Evolutionary conservation across 2,888 invertebrate species (phyloP).

Genomic region (Dynastes tityus): DNA sequence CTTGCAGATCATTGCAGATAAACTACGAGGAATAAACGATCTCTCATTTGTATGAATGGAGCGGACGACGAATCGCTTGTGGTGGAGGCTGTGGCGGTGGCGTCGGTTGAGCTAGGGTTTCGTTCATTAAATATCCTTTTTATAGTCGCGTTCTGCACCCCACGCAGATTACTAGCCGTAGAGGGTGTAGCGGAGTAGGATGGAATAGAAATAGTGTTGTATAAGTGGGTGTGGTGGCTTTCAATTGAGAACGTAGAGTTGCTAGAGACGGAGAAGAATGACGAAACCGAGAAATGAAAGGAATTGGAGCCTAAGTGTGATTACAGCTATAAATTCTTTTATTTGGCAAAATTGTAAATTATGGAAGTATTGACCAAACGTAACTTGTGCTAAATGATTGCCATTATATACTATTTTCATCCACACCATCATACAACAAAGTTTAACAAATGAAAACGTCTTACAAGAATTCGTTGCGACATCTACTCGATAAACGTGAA

Average conservation of each 20-base stretch:
- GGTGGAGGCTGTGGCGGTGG: background rate
- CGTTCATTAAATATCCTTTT: slow-evolving; percentile 62
- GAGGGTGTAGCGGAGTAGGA: background rate
- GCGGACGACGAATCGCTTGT: background rate
- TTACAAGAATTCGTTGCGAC: no score
- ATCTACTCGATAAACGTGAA: no score
- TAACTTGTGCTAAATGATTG: no score
- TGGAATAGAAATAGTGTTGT: slow-evolving; percentile 52
- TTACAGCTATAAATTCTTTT: no score
- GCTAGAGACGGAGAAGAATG: background rate
- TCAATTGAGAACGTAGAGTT: background rate
- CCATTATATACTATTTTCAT: no score
- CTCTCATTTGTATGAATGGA: slow-evolving; percentile 49
- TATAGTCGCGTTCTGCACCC: slow-evolving; percentile 62
- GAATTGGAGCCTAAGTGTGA: no score
- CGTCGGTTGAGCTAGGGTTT: slow-evolving; percentile 6
- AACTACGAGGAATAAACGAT: slow-evolving; percentile 54
- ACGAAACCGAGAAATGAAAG: no score
- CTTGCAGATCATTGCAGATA: slow-evolving; percentile 55
- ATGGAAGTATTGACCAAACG: no score
- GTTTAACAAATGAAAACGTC: no score
- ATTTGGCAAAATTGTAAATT: no score
- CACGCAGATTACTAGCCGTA: slow-evolving; percentile 19
- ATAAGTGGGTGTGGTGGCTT: slow-evolving; percentile 57
- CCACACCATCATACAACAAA: no score